Evolutionary conservation across 1,140 invertebrate species (phyloP), one percentile per base, ranked within the genome.

Genomic region (Drosophila guanche): DNA sequence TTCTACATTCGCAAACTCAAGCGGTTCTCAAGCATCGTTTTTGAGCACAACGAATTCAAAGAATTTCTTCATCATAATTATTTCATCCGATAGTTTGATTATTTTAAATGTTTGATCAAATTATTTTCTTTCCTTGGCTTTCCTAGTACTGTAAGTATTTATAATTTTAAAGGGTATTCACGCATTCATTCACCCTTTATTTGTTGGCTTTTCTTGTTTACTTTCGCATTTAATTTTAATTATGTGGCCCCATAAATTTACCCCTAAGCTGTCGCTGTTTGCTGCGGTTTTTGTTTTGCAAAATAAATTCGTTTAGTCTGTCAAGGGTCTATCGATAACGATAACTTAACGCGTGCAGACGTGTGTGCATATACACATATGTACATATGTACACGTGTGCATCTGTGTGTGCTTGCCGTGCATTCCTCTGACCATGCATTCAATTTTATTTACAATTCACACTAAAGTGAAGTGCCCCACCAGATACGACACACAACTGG

Each of bases 321-420:
- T 60, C 56, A 65, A 43, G 50, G 27, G 50, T 52, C 70, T 61
- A 76, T 80, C 71, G 76, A 83, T 83, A 78, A 70, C 69, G 59
- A 76, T 79, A 79, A 78, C 52, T 78, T 52, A 71, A 60, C 65
- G 50, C 62, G 33, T 55, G 55, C 59, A 46, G 23, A 58, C 14
- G 12, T 33, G 47, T 37, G n/a, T 48, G 42, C 29, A 14, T 10
- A 41, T 22, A 33, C 20, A 40, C 43, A 37, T 37, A n/a, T n/a
- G n/a, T n/a, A 23, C 52, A 20, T 0, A 20, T 20, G 16, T 20
- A 20, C 16, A 20, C 16, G 16, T 22, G 25, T 47, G 22, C 16
- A 7, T 12, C 25, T 45, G 40, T 51, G 37, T 40, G 14, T 29
- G 29, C 16, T 33, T 45, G 25, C 45, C 46, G 40, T 22, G 41